A percentile compares a stretch with the other conserved stretches of the same genome.
These are phyloP conservation scores for Microdon myrmicae DNA, from an alignment of 2,888 invertebrate genomes.

Conservation along the genomic window DNA sequence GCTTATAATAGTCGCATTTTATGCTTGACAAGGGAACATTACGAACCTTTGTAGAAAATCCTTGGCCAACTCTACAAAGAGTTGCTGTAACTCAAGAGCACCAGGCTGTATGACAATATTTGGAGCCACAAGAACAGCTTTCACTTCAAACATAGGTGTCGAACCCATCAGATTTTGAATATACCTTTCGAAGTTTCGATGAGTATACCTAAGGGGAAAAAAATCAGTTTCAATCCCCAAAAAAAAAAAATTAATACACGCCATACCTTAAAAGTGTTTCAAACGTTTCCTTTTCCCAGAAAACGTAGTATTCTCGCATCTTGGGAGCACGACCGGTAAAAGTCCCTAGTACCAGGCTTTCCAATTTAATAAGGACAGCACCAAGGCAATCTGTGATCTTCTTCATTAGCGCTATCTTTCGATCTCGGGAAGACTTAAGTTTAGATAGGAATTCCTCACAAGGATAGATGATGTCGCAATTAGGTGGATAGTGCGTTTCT, in stretches of 20 bases:
- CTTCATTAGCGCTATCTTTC: conserved; percentile 75
- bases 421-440: conserved; percentile 76
- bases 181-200: conserved; percentile 78
- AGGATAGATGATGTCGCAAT: conserved; percentile 51
- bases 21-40: conserved; percentile 28
- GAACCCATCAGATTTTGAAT: conserved; percentile 70
- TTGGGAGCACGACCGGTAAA: conserved; percentile 78
- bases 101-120: conserved; percentile 82
- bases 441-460: conserved; percentile 73
- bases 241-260: background rate
- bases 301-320: conserved; percentile 81
- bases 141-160: conserved; percentile 80
- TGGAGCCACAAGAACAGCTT: conserved; percentile 78
- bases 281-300: conserved; percentile 86
- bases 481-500: background rate
- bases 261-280: conserved; percentile 72
- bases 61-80: conserved; percentile 77
- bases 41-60: conserved; percentile 84
- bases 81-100: conserved; percentile 80
- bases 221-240: background rate
- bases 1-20: background rate
- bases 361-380: conserved; percentile 85
- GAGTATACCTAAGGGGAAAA: conserved; percentile 70
- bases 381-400: conserved; percentile 83
- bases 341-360: conserved; percentile 83